A percentile compares a stretch with the other conserved stretches of the same genome.
phyloP scores from a whole-genome alignment of 2,797 vertebrate species.

The Eulemur mongoz region DNA sequence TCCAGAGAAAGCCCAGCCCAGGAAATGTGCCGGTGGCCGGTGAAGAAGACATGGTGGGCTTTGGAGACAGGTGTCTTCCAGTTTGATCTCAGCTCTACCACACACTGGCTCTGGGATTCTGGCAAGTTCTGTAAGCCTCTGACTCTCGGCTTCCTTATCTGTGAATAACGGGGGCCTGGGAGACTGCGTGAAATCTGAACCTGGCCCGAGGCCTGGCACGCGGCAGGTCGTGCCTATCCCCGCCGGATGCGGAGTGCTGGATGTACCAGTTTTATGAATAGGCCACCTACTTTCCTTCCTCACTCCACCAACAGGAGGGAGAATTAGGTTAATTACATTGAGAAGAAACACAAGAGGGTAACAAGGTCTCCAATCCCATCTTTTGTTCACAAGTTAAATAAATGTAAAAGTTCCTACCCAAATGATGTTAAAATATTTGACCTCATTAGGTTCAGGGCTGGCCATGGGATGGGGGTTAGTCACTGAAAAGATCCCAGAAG shows the following conservation, averaged over 20 bases:
- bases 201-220: neutral
- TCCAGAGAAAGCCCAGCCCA: constrained; percentile 29
- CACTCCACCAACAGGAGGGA: constrained; percentile 49
- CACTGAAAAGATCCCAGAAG: neutral
- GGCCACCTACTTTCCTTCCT: constrained; percentile 76
- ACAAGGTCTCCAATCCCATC: constrained; percentile 66
- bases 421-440: constrained; percentile 52
- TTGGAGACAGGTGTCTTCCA: neutral
- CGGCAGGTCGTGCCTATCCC: neutral
- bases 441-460: constrained; percentile 51
- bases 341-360: constrained; percentile 74
- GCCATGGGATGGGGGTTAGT: neutral
- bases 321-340: constrained; percentile 80
- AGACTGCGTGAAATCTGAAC: neutral
- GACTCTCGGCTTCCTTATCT: neutral
- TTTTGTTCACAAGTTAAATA: constrained; percentile 75
- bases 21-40: neutral
- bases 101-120: neutral
- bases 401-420: constrained; percentile 66
- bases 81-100: neutral
- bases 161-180: neutral
- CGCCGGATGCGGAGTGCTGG: neutral
- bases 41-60: neutral
- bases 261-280: constrained; percentile 74
- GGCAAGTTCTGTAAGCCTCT: neutral